Conservation (phyloP, 2,888 invertebrate species). For the Melipona bicolor region DNA sequence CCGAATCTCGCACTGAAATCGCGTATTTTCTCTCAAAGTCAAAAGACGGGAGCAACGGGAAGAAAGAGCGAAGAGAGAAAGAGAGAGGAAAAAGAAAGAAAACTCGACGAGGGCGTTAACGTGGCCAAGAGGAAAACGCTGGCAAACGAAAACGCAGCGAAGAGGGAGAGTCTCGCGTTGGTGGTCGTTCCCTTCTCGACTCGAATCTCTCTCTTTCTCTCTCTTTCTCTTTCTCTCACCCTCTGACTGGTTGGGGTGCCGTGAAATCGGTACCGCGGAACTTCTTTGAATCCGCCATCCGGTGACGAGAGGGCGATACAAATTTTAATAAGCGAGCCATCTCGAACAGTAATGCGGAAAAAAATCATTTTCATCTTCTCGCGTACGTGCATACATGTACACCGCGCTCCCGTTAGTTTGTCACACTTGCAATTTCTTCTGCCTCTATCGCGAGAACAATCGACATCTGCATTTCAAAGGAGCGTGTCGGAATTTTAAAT, state of each 20-base stretch:
- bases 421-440: background rate
- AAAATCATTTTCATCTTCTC: background rate
- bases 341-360: background rate
- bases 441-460: background rate
- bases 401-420: background rate
- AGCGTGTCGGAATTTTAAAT: background rate
- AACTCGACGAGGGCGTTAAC: constrained; percentile 55
- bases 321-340: background rate
- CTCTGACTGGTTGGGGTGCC: constrained; percentile 6
- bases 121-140: constrained; percentile 46
- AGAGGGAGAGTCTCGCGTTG: constrained; percentile 37
- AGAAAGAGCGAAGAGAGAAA: background rate
- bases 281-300: constrained; percentile 14
- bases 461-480: background rate
- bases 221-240: background rate
- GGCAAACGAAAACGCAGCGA: constrained; percentile 48
- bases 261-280: constrained; percentile 19
- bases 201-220: background rate
- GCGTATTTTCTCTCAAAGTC: constrained; percentile 8
- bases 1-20: constrained; percentile 34
- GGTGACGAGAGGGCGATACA: constrained; percentile 15
- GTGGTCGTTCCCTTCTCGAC: constrained; percentile 46
- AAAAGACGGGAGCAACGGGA: constrained; percentile 26
- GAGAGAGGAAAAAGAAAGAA: constrained; percentile 1
- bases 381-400: too few relatives aligned